These are phyloP conservation scores for Stratiomys singularior DNA, from an alignment of 2,888 invertebrate genomes.

Conservation along the genomic window DNA sequence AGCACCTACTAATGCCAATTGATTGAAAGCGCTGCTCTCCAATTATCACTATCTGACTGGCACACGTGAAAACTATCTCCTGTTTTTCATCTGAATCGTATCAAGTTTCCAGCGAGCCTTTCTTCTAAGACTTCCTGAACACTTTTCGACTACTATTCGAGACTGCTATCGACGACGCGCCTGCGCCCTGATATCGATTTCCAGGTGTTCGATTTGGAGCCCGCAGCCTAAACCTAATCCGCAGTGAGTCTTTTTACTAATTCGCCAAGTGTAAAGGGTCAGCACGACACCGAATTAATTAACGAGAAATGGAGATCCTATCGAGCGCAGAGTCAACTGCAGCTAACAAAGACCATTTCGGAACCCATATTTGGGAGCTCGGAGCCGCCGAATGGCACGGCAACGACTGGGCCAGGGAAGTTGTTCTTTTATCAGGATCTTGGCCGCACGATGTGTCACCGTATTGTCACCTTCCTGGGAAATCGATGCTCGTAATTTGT, in stretches of 20 bases:
- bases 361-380: slow-evolving; percentile 28
- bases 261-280: slow-evolving; percentile 44
- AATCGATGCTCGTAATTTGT: slow-evolving; percentile 26
- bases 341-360: slow-evolving; percentile 6
- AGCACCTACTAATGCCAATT: neutral
- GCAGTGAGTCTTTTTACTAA: slow-evolving; percentile 32
- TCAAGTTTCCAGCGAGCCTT: neutral
- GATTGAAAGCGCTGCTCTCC: neutral
- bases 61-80: neutral
- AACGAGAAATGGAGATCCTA: slow-evolving; percentile 43
- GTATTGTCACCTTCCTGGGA: slow-evolving; percentile 3
- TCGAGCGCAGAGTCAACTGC: slow-evolving; percentile 12
- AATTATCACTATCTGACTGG: neutral
- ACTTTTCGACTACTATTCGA: neutral
- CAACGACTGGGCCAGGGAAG: slow-evolving; percentile 2
- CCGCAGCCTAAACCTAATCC: slow-evolving; percentile 16
- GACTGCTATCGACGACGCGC: slow-evolving; percentile 1
- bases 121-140: slow-evolving; percentile 24
- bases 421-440: slow-evolving; percentile 37
- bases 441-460: slow-evolving; percentile 35
- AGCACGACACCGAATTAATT: slow-evolving; percentile 46
- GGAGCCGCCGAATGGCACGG: neutral
- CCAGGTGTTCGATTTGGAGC: slow-evolving; percentile 37
- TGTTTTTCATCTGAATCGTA: neutral
- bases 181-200: neutral